Evolutionary conservation across 1,140 invertebrate genomes (phyloP), one percentile per base, ranked within the genome.

Genomic region (Subanguina moxae): DNA sequence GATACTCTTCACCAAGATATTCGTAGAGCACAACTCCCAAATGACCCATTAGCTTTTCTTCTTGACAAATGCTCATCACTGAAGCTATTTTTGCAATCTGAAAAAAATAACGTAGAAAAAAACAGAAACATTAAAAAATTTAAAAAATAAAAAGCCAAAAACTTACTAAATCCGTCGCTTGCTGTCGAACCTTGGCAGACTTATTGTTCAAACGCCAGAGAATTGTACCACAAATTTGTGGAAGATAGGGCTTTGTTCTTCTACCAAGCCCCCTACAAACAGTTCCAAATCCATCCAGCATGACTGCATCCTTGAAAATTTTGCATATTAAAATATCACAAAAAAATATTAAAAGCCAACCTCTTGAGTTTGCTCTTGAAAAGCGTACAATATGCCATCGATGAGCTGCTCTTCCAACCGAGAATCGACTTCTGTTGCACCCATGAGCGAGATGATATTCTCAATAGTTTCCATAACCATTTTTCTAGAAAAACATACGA

Each of bases 381-480:
- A 99, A 70, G 95, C 95, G 82, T 98, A 99, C 19, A 99, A 84
- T 78, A 99, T 98, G 75, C 96, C 96, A 80, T 99, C 95, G 84
- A 99, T 98, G 13, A 99, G 88, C 80, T 97, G 94, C 85, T 99
- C 96, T 84, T 99, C 96, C 0, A 99, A 84, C 48, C 94, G 87
- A 0, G 92, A 94, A 84, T 99, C 95, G 58, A 99, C 95, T 83
- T 97, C 95, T 0, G 93, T 91, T 0, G 94, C 94, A 42, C 96
- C 96, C 21, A 98, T 86, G 84, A 96, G 94, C 7, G 90, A 91
- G 88, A 99, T 93, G 66, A 97, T 86, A 84, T 99, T 98, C 83
- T 99, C 96, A 71, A 99, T 97, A 0, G 93, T 97, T 84, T 99
- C 96, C 93, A 99, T 98, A 0, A 99, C 95, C 95, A 99, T 98